These are phyloP conservation scores for Acinonyx jubatus DNA, from an alignment of 2,113 vertebrate species.

Conservation along the genomic window DNA sequence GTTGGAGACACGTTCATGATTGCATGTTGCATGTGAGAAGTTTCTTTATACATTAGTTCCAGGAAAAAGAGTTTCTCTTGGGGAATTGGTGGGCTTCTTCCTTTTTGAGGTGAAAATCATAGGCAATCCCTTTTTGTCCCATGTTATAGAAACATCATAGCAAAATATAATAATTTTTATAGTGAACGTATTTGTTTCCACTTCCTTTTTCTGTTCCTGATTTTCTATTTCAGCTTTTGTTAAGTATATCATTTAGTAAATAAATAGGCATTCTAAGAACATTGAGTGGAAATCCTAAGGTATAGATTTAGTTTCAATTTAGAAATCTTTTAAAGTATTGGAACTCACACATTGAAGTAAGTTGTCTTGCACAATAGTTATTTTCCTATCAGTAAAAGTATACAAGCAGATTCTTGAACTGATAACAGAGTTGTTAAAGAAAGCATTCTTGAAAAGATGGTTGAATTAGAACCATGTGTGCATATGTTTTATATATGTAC, in stretches of 20 bases:
- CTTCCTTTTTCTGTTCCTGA: background rate
- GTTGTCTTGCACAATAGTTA: background rate
- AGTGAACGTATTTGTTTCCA: background rate
- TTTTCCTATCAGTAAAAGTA: background rate
- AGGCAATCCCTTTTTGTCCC: background rate
- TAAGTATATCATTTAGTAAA: background rate
- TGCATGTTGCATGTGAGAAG: background rate
- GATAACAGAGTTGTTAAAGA: background rate
- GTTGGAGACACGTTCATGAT: background rate
- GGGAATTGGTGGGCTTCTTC: background rate
- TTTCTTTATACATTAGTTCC: background rate
- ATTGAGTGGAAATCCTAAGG: background rate
- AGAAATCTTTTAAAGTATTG: background rate
- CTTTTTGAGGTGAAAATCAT: slow-evolving; percentile 23
- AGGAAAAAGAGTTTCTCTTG: background rate
- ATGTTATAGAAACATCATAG: background rate
- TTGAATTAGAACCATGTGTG: background rate
- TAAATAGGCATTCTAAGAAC: background rate
- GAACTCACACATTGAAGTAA: background rate
- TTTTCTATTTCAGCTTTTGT: background rate
- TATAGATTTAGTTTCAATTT: background rate
- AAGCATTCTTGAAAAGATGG: background rate
- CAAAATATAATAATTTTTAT: background rate
- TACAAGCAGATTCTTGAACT: background rate
- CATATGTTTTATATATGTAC: background rate